phyloP scores from a whole-genome alignment of 2,888 invertebrate genomes.

The Anthophora plumipes region DNA sequence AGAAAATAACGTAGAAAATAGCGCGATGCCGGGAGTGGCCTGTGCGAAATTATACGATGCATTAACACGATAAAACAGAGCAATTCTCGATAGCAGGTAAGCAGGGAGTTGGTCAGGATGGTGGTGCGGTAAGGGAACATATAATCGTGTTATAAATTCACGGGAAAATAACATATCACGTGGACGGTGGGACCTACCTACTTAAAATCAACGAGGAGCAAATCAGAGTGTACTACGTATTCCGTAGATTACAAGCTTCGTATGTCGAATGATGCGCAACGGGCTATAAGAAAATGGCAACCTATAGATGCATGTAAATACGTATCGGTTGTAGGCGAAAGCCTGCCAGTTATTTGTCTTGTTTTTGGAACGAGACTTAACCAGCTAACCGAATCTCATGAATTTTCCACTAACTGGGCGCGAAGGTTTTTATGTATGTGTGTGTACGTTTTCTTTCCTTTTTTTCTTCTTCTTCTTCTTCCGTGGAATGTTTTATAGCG shows the following conservation, averaged over 20 bases:
- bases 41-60: constrained; percentile 4
- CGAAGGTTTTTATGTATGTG: not conserved
- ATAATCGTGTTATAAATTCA: constrained; percentile 16
- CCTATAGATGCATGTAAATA: not conserved
- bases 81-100: constrained; percentile 10
- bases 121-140: not conserved
- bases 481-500: constrained; percentile 6
- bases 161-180: not conserved
- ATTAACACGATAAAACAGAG: not conserved
- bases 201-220: not conserved
- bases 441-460: too few species aligned
- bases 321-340: not conserved
- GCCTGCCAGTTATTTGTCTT: not conserved
- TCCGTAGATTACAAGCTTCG: not conserved
- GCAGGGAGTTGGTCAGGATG: not conserved
- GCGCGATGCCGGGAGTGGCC: not conserved
- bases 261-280: not conserved
- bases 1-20: not conserved
- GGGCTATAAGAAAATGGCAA: constrained; percentile 20
- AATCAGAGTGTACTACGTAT: not conserved
- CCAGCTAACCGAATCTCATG: not conserved
- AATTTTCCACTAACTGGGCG: not conserved
- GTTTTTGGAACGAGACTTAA: not conserved
- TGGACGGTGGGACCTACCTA: too few species aligned
- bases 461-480: too few species aligned